Base-by-base conservation (phyloP, 2,113 vertebrate species). In the cattle (Bos taurus) region DNA sequence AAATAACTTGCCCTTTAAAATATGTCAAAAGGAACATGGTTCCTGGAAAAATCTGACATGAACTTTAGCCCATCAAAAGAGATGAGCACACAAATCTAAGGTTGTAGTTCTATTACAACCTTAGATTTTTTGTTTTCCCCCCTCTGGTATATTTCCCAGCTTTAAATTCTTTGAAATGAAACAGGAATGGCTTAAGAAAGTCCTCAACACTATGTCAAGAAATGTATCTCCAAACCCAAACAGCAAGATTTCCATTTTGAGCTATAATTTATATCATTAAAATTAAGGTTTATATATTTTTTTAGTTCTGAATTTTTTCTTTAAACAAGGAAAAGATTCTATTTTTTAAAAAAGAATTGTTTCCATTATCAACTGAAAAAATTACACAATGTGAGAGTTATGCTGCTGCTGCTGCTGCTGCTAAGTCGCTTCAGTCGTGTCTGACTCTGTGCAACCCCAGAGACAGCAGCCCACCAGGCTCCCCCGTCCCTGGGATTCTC, bases 1-100 rank as follows among this genome's bases (percentile, higher is more conserved):
- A 97, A 88, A 91, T 50, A 88, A 1, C 6, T 43, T 88, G 89
- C 33, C 80, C 80, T 97, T 96, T 96, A 96, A 81, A 92, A 95
- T 80, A 50, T 85, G 77, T 96, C 83, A 91, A 85, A 90, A 92
- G 88, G 57, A 95, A 3, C 48, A 17, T 28, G 28, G 56, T 30
- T 43, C 40, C 62, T 57, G 40, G 94, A 71, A 93, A 94, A 92
- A 71, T 67, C 87, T 95, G 80, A n/a, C 19, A 26, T 50, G 28
- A 16, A 67, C 74, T 86, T 96, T 57, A 91, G 59, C 50, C 91
- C 60, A 54, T 74, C 91, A 90, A 56, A 40, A 67, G 74, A 96
- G 78, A 89, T 25, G 40, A 92, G 46, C 54, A 28, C 60, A 95
- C 40, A 43, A 46, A 88, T 43, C 36, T 28, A 28, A 59, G 56